Evolutionary conservation across 2,888 invertebrate genomes (phyloP).

Genomic region (Eurytoma adleriae): DNA sequence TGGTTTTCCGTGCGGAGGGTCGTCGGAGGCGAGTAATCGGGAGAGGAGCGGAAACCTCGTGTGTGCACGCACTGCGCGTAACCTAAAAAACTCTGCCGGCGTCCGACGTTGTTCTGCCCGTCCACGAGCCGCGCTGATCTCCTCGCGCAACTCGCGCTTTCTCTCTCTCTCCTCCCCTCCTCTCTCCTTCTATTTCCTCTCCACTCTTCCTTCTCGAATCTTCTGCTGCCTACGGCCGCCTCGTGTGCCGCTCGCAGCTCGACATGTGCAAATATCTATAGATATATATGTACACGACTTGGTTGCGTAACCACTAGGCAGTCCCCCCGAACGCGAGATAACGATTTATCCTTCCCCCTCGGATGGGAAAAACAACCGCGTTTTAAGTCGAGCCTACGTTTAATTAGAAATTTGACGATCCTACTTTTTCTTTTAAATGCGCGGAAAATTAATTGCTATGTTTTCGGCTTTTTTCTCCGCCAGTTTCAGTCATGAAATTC

Average conservation of each 20-base stretch:
- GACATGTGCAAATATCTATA: neutral
- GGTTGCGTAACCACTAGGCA: constrained; percentile 3
- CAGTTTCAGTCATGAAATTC: neutral
- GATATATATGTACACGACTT: neutral
- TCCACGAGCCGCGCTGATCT: neutral
- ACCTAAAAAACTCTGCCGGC: constrained; percentile 45
- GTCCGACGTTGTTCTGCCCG: constrained; percentile 47
- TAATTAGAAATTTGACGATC: neutral
- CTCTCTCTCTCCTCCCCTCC: neutral
- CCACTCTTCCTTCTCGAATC: constrained; percentile 45
- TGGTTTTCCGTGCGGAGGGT: constrained; percentile 9
- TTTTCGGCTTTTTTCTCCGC: neutral
- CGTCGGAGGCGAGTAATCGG: constrained; percentile 8
- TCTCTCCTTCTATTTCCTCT: neutral
- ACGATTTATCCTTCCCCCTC: constrained; percentile 12
- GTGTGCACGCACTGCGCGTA: constrained; percentile 31
- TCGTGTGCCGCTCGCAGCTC: neutral
- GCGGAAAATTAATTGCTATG: neutral
- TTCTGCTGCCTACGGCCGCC: constrained; percentile 16
- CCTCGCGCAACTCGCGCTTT: neutral
- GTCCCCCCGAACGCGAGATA: neutral
- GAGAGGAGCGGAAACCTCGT: constrained; percentile 41
- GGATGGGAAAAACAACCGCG: neutral
- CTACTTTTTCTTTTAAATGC: neutral
- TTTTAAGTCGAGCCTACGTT: neutral